Conservation (phyloP, 2,113 vertebrate genomes). For the Aleadryas rufinucha region DNA sequence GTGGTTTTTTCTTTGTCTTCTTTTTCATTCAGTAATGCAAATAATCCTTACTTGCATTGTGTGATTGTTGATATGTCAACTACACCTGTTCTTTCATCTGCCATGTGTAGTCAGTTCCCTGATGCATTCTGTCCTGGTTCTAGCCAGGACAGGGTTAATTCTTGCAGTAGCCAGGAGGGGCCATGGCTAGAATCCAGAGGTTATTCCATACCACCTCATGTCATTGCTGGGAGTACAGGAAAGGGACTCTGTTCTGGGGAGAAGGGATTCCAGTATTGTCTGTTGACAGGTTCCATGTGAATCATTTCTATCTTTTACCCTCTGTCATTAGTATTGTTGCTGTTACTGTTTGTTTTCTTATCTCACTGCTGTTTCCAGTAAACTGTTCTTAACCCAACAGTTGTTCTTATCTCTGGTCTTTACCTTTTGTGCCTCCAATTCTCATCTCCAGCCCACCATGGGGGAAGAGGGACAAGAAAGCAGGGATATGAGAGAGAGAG, state of each 20-base stretch:
- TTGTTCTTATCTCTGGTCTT: background rate
- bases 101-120: background rate
- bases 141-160: background rate
- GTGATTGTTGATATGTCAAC: background rate
- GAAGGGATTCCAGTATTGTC: background rate
- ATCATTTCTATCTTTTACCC: background rate
- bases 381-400: background rate
- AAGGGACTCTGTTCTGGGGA: background rate
- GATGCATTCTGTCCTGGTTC: background rate
- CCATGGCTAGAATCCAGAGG: background rate
- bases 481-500: too few relatives aligned
- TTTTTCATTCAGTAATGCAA: background rate
- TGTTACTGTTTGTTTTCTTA: background rate
- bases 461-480: background rate
- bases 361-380: background rate
- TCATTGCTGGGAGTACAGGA: accelerated
- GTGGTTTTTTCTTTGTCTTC: background rate
- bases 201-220: background rate
- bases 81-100: background rate
- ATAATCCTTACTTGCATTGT: background rate
- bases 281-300: background rate
- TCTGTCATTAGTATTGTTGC: background rate
- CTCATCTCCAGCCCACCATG: background rate
- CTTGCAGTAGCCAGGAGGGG: background rate
- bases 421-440: background rate